Base-by-base conservation (phyloP, 2,797 vertebrate genomes). In the Orientallactaga sibirica region DNA sequence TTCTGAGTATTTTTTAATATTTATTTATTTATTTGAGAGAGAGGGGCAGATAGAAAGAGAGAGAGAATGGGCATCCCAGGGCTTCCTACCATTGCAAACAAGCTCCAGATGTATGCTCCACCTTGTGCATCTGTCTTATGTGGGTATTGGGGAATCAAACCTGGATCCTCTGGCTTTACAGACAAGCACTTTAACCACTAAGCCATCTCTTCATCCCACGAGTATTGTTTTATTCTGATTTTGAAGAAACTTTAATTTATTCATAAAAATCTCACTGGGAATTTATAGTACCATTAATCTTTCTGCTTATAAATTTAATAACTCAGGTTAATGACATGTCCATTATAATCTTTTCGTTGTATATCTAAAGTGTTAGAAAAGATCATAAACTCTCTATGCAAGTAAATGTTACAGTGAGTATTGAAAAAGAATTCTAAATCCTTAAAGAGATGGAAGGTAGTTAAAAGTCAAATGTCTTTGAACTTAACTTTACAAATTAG, bases 401-500 rank as follows among this genome's bases (percentile, higher is more conserved):
- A 76, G 24, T 84, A 64, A 88, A 19, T 66, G 33, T 43, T 19
- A 62, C 78, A 29, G 2, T 73, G 37, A 73, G 3, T 58, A 80
- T 48, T 90, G 48, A 33, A 73, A 89, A 78, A 79, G 25, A 55
- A 41, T 67, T 43, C 62, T 91, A 52, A 79, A 76, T 16, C 29
- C 90, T 87, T 92, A 73, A 73, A 27, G 70, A 70, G 58, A n/a
- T 58, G 2, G 67, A 73, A 77, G 15, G 70, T 41, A 77, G 62
- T 70, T 90, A 93, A 64, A 90, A 89, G 74, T 87, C 64, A 66
- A 73, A 43, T 68, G n/a, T 58, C 33, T 93, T 62, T 61, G 41
- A 78, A 67, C 19, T 68, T 61, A 22, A 80, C 41, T 81, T 90
- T 68, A 58, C 27, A 75, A 55, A 70, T 71, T 82, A 82, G 3